Evolutionary conservation across 2,888 invertebrate genomes (phyloP).

Genomic region (Serripes groenlandicus): DNA sequence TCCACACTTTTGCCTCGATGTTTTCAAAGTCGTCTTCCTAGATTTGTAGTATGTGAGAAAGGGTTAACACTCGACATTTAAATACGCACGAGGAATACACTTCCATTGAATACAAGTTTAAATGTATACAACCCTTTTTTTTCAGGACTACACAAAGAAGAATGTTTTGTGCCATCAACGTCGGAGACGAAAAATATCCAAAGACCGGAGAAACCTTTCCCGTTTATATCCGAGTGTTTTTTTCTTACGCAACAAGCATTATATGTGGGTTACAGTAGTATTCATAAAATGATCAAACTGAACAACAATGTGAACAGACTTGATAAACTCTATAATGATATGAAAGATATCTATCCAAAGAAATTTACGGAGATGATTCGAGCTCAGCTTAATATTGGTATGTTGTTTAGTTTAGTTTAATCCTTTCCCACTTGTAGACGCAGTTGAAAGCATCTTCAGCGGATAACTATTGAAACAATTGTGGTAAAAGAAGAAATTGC

Average conservation of each 20-base stretch:
- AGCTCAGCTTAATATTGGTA: conserved; percentile 83
- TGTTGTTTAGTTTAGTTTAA: no score
- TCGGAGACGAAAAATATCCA: conserved; percentile 76
- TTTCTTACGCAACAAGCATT: conserved; percentile 95
- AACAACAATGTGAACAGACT: conserved; percentile 91
- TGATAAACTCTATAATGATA: conserved; percentile 91
- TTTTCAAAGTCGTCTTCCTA: no score
- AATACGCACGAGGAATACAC: no score
- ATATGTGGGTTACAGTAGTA: conserved; percentile 89
- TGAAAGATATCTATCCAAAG: conserved; percentile 87
- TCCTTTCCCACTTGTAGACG: no score
- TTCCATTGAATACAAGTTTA: no score
- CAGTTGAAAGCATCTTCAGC: no score
- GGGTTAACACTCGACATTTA: no score
- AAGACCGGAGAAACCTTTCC: conserved; percentile 70
- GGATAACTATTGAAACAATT: no score
- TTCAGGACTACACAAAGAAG: conserved; percentile 88
- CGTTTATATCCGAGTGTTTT: conserved; percentile 96
- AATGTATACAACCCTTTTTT: no score
- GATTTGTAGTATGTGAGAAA: no score
- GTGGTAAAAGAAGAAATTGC: no score
- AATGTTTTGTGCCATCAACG: conserved; percentile 92
- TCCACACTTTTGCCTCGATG: no score
- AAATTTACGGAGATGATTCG: conserved; percentile 87
- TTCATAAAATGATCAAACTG: conserved; percentile 87